Conservation (phyloP, 2,797 vertebrate species). For the Rallus crepitans region DNA sequence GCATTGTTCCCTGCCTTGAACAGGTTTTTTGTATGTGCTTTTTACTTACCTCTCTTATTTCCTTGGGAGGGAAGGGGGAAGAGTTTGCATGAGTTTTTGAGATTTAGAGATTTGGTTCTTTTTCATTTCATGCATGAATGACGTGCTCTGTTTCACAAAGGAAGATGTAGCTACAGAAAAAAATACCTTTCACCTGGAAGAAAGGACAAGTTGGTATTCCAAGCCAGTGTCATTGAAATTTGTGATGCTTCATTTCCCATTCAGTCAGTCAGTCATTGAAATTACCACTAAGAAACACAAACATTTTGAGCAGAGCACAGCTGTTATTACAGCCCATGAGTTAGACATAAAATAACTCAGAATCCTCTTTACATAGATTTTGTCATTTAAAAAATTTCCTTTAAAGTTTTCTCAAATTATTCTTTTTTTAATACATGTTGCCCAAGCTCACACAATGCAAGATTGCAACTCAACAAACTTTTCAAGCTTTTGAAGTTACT, state of each 20-base stretch:
- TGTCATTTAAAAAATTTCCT: background rate
- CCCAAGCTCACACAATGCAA: background rate
- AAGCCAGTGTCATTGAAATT: background rate
- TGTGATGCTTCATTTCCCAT: background rate
- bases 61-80: background rate
- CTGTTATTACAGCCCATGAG: background rate
- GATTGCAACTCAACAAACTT: background rate
- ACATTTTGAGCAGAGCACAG: background rate
- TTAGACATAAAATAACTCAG: background rate
- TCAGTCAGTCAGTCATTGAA: background rate
- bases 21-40: background rate
- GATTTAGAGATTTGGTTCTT: background rate
- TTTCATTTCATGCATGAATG: background rate
- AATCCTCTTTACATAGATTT: background rate
- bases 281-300: background rate
- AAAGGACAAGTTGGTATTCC: background rate
- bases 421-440: background rate
- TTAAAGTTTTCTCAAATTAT: background rate
- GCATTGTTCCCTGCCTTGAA: background rate
- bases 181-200: background rate
- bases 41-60: background rate
- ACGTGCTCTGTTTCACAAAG: background rate
- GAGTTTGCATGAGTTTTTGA: background rate
- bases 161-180: background rate
- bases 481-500: slow-evolving; percentile 17